A percentile compares a stretch with the other conserved stretches of the same genome.
phyloP scores from a whole-genome alignment of 2,113 vertebrate genomes.

The Tautogolabrus adspersus region DNA sequence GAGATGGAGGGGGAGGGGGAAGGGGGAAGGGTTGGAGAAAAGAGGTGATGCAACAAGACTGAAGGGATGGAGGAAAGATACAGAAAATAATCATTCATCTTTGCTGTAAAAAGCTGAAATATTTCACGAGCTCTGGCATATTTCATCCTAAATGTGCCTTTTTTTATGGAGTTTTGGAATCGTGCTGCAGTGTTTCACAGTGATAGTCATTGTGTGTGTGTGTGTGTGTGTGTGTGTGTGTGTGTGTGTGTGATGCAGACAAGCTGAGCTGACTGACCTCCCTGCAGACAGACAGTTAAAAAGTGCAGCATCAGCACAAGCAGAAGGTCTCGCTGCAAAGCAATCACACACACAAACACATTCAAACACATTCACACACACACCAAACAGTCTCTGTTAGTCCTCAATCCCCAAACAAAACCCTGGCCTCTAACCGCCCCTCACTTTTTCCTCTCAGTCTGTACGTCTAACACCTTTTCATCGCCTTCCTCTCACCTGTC shows the following conservation, averaged over 20 bases:
- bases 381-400: slow-evolving; percentile 4
- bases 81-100: slow-evolving; percentile 59
- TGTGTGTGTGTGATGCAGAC: slow-evolving; percentile 19
- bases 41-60: slow-evolving; percentile 41
- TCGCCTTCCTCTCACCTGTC: slow-evolving; percentile 87
- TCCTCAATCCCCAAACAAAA: slow-evolving; percentile 26
- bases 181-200: slow-evolving; percentile 54
- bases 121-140: slow-evolving; percentile 26
- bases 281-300: slow-evolving; percentile 71
- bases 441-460: not conserved
- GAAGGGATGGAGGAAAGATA: not conserved
- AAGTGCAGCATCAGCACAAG: slow-evolving; percentile 71
- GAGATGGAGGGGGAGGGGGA: not conserved
- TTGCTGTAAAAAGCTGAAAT: slow-evolving; percentile 47
- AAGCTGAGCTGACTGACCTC: slow-evolving; percentile 54
- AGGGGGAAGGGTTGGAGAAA: not conserved
- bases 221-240: slow-evolving; percentile 21
- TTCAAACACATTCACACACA: slow-evolving; percentile 19
- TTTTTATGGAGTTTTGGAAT: slow-evolving; percentile 64
- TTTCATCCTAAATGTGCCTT: slow-evolving; percentile 61
- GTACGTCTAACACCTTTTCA: not conserved
- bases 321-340: slow-evolving; percentile 62
- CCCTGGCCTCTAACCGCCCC: slow-evolving; percentile 21
- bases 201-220: not conserved
- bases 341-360: slow-evolving; percentile 38